A percentile compares a stretch with the other conserved stretches of the same genome.
Conservation (phyloP, 2,888 invertebrate species). For the Clunio marinus region DNA sequence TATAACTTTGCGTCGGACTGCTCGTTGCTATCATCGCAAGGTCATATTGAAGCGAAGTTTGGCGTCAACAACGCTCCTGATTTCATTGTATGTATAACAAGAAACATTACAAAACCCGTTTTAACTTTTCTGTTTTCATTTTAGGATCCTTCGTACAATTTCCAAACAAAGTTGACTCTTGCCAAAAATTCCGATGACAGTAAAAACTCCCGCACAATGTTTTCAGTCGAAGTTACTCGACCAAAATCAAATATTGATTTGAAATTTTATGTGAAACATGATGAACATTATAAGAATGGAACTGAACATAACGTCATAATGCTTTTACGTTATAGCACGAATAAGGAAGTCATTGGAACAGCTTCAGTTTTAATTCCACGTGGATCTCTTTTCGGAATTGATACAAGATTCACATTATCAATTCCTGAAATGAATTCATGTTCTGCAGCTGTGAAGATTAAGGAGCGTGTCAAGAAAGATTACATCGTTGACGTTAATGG, state of each 20-base stretch:
- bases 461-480: constrained; percentile 63
- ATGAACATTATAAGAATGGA: constrained; percentile 52
- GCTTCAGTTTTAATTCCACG: constrained; percentile 62
- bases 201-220: constrained; percentile 57
- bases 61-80: constrained; percentile 66
- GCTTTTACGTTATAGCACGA: constrained; percentile 57
- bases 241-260: constrained; percentile 65
- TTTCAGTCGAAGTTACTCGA: constrained; percentile 59
- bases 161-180: constrained; percentile 59
- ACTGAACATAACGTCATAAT: constrained; percentile 55
- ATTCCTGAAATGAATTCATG: constrained; percentile 71
- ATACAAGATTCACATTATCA: constrained; percentile 67
- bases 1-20: constrained; percentile 64
- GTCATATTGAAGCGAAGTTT: constrained; percentile 66
- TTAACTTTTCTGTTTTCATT: not conserved
- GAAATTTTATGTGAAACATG: constrained; percentile 55
- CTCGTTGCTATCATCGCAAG: constrained; percentile 65
- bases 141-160: constrained; percentile 58
- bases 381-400: constrained; percentile 62
- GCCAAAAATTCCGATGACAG: constrained; percentile 60
- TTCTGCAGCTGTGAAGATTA: constrained; percentile 60
- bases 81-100: constrained; percentile 44
- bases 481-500: constrained; percentile 70
- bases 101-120: not conserved
- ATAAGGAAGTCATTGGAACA: constrained; percentile 57